Evolutionary conservation across 1,140 invertebrate species (phyloP).

Genomic region (Neotoxoptera formosana): DNA sequence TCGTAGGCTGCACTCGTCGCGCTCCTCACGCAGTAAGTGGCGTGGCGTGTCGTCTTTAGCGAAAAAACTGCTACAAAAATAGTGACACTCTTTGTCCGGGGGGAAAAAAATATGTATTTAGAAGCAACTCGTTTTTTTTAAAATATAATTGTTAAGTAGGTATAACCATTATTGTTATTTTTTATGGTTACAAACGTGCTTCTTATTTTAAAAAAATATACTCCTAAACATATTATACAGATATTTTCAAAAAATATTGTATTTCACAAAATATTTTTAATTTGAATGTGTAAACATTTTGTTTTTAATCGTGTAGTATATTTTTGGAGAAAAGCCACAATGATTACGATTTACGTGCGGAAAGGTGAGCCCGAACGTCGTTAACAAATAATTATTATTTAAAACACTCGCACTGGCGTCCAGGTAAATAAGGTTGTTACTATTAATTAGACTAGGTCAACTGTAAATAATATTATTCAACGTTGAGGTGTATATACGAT

Average conservation of each 20-base stretch:
- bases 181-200: not conserved
- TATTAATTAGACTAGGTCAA: constrained; percentile 4
- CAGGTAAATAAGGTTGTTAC: not conserved
- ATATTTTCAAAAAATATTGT: too few species aligned
- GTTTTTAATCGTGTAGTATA: not conserved
- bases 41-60: not conserved
- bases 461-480: not conserved
- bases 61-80: not conserved
- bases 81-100: not conserved
- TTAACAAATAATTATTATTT: not conserved
- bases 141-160: not conserved
- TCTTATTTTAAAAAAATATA: not conserved
- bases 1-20: not conserved
- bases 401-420: not conserved
- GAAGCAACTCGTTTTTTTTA: not conserved
- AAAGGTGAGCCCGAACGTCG: not conserved
- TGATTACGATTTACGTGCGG: not conserved
- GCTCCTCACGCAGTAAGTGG: not conserved
- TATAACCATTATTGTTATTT: not conserved
- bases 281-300: not conserved
- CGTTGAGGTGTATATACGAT: not conserved
- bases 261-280: not conserved
- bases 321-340: not conserved
- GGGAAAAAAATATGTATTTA: not conserved
- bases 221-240: too few species aligned